Base-by-base conservation (phyloP, 2,113 vertebrate genomes). In the Hyperoodon ampullatus region DNA sequence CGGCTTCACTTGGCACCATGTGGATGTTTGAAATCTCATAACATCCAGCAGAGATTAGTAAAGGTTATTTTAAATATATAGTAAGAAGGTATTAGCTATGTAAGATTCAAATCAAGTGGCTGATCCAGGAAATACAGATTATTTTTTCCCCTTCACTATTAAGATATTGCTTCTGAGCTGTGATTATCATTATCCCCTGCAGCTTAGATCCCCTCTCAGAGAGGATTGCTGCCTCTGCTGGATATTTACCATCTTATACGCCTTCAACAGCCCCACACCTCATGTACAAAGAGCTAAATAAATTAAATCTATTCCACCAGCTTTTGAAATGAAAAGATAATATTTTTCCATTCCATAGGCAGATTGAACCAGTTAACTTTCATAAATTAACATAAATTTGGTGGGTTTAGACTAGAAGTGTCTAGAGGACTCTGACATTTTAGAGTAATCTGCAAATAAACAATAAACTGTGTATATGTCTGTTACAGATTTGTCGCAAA, bases 401-500 rank as follows among this genome's bases (percentile, higher is more conserved):
- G 3, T 21, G 12, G 28, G 24, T n/a, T 50, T 71, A 23, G 30
- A 35, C 44, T 50, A 83, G 19, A 71, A 65, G 63, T 42, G 42
- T 61, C 74, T 60, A 8, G 61, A 82, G 14, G 92, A 33, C 39
- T 16, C 53, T 1, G 2, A 23, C 5, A 35, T 55, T 63, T 30
- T 4, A 71, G n/a, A 16, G 16, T 35, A 33, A 63, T 33, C 21
- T 42, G 1, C 42, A 23, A 3, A 19, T 4, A n/a, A 47, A 33
- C 30, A 7, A 13, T 55, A 44, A 30, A 18, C 5, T 14, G 1
- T 30, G 30, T 84, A 6, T 15, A 0, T 24, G 0, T 68, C 11
- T 90, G 42, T 89, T 93, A 85, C 97, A 99, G 99, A 99, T 99
- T 93, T 99, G 99, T 97, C 99, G 99, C 39, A 99, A 99, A 95